Evolutionary conservation across 2,888 invertebrate genomes (phyloP), one percentile per base, ranked within the genome.

Genomic region (Rotaria magnacalcarata): DNA sequence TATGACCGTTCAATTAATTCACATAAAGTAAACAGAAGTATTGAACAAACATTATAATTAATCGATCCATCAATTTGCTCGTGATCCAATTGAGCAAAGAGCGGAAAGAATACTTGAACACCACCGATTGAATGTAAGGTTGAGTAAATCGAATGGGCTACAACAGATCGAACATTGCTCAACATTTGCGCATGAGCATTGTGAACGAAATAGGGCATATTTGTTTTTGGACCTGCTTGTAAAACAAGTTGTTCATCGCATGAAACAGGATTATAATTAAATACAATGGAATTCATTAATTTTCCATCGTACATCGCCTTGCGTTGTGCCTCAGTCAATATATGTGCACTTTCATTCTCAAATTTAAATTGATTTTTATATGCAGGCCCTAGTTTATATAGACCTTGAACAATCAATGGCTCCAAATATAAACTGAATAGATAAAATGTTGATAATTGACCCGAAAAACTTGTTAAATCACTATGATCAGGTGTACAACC

Each of bases 351-450:
- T 94, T 98, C 99, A 93, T 97, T 97, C 93, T 98, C 98, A 93
- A 98, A 98, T 92, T 97, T 95, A 93, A 98, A 99, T 93, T 98
- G 97, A 93, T 97, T 97, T 96, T 97, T 97, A 93, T 99, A 99
- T 89, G 96, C 96, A 88, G 99, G 97, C 87, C 99, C 99, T 89
- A 99, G 93, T 89, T 97, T 94, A 92, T 97, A 97, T 94, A 99
- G 96, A 89, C 97, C 97, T 92, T 96, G 96, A 89, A 99, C 96
- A 92, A 99, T 98, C 92, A 97, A 96, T 87, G 97, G 96, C 87
- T 95, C 95, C 89, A 99, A 93, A 84, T 98, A 96, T 92, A 99
- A 98, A 89, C 96, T 96, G 92, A 99, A 99, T 88, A 99, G 93
- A 93, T 99, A 99, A 90, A 99, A 96, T 86, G 98, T 96, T 47